These are phyloP conservation scores for Diceros bicornis DNA, from an alignment of 2,797 vertebrate species.

Conservation along the genomic window DNA sequence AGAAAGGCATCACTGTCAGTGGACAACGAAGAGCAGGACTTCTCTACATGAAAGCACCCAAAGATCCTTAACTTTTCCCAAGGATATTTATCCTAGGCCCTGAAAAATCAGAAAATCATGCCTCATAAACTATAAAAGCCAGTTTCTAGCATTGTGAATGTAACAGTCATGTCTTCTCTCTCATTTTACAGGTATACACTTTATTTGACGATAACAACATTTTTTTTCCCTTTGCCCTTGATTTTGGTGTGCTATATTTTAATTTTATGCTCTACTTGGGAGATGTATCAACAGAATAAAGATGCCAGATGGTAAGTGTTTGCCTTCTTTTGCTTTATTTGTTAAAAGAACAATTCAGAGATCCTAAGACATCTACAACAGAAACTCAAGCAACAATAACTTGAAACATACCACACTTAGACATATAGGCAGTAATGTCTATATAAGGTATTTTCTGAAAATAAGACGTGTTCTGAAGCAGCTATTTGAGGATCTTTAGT, in stretches of 20 bases:
- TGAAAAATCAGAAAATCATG: not conserved
- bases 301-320: slow-evolving; percentile 86
- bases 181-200: slow-evolving; percentile 86
- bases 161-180: not conserved
- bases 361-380: not conserved
- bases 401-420: slow-evolving; percentile 1
- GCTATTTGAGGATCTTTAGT: not conserved
- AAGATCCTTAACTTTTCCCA: not conserved
- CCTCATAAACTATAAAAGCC: not conserved
- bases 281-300: slow-evolving; percentile 88
- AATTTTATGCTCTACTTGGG: slow-evolving; percentile 88
- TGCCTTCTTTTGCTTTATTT: slow-evolving; percentile 51
- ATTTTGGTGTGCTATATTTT: slow-evolving; percentile 88
- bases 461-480: not conserved
- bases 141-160: not conserved
- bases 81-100: not conserved
- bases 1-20: not conserved
- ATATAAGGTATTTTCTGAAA: not conserved
- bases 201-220: slow-evolving; percentile 88
- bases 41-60: not conserved
- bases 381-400: slow-evolving; percentile 28
- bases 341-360: slow-evolving; percentile 49
- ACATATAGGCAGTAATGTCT: not conserved
- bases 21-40: not conserved
- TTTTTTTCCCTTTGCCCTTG: slow-evolving; percentile 89